Evolutionary conservation across 2,797 vertebrate species (phyloP), one percentile per base, ranked within the genome.

Genomic region (Merluccius polli): DNA sequence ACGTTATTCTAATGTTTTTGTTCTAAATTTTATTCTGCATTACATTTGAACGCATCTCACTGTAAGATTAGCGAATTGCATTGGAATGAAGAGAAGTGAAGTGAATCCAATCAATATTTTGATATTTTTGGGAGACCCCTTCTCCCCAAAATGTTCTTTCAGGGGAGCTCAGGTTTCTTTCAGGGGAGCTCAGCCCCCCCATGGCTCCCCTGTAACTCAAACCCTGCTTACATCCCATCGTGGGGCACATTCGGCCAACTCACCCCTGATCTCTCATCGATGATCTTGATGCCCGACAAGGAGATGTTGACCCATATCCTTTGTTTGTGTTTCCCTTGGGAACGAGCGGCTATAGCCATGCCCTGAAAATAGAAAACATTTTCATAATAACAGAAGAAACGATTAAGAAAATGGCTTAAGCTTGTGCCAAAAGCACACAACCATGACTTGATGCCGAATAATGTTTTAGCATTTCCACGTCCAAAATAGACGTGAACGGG

Each of bases 261-360:
- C 89, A 99, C 98, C 85, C 97, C 97, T 0, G 96, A 96, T 92
- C 96, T 98, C 83, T 99, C 97, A 29, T 99, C 97, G 36, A 96
- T 93, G 86, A 99, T 96, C 91, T 97, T 98, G 88, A 99, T 96
- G 48, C 98, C 98, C 4, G 94, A 93, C 80, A 98, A 93, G 63
- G 97, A 98, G 79, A 99, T 98, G 90, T 95, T 98, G 86, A 99
- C 84, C 95, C 95, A 97, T 86, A 99, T 96, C 89, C 94, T 95
- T 89, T 98, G 98, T 83, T 99, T 99, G 93, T 99, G 98, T 41
- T 97, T 98, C 77, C 98, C 97, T 78, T 98, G 98, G 75, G 97
- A 96, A n/a, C 97, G 96, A 73, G 95, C 95, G 78, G 98, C 97
- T 12, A 93, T 94, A 0, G 97, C 96, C 94, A 98, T 97, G 73